Base-by-base conservation (phyloP, 2,797 vertebrate genomes). In the Anisognathus igniventris region DNA sequence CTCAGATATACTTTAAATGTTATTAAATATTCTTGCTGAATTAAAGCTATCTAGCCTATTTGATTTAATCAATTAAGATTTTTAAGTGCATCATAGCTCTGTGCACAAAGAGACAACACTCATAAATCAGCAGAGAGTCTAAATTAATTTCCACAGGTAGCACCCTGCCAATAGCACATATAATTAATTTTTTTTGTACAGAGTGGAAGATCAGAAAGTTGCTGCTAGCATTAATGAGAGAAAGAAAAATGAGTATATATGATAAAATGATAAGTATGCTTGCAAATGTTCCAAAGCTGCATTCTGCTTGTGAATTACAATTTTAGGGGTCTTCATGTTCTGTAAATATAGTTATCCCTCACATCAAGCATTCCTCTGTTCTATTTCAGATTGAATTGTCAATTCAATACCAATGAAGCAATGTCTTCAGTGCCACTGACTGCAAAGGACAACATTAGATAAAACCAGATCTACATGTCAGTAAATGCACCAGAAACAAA, bases 41-140 rank as follows among this genome's bases (percentile, higher is more conserved):
- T 88, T 90, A 66, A 72, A 86, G 60, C 47, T 58, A 81, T 66
- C 11, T 56, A 61, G 7, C 23, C 12, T 51, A 19, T 66, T 72
- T 93, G 6, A 78, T 78, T 90, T 93, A 78, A 91, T 78, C 47
- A 84, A 14, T 86, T 92, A 68, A 66, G 33, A 88, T 70, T 67
- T 91, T 91, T 88, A 90, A 92, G 67, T 81, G 42, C 27, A 56
- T 90, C 42, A 19, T 86, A 86, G 78, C 31, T 60, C 66, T 76
- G 18, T 81, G 65, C n/a, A 88, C 70, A 84, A 73, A 85, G 19
- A 88, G 48, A 66, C 73, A 84, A 79, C 25, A 70, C 22, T 93
- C 51, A 92, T 93, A 93, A 88, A 95, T 95, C 76, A 86, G 51
- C 66, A 92, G 58, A 65, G 31, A 81, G 20, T 66, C 47, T 86